A percentile compares a stretch with the other conserved stretches of the same genome.
These are phyloP conservation scores for Pristionchus exspectatus DNA, from an alignment of 2,888 invertebrate genomes.

Conservation along the genomic window DNA sequence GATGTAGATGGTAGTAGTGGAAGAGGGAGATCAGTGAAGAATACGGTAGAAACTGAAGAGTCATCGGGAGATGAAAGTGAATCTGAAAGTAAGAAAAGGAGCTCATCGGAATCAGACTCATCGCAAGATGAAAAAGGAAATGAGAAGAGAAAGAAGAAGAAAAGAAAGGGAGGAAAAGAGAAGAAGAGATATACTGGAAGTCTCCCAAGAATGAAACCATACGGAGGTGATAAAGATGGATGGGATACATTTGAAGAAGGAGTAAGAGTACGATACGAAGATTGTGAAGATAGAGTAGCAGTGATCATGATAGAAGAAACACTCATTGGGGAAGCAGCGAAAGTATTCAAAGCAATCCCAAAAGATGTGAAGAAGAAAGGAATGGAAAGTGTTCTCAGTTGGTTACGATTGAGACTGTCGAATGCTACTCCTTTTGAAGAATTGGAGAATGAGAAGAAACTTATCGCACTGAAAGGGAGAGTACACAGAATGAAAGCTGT, in stretches of 20 bases:
- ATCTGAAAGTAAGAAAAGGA: neutral
- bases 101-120: too few species aligned
- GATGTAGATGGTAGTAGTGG: neutral
- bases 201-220: neutral
- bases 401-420: neutral
- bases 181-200: too few species aligned
- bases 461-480: neutral
- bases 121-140: neutral
- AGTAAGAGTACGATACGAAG: neutral
- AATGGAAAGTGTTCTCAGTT: neutral
- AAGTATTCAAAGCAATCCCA: neutral
- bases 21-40: neutral
- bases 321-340: too few species aligned
- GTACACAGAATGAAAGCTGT: neutral
- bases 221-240: neutral
- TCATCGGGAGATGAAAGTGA: too few species aligned
- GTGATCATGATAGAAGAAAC: too few species aligned
- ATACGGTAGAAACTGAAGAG: neutral
- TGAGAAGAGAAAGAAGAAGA: too few species aligned
- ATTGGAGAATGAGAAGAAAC: slow-evolving; percentile 33
- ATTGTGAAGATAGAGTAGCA: neutral
- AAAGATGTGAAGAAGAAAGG: neutral
- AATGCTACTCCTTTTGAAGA: too few species aligned
- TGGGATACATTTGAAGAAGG: slow-evolving; percentile 4
- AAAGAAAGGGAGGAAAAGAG: too few species aligned